Percentiles rank a stretch among this genome's conserved stretches.
These are phyloP conservation scores for Erpornis zantholeuca DNA, from an alignment of 2,113 vertebrate genomes.

Conservation along the genomic window DNA sequence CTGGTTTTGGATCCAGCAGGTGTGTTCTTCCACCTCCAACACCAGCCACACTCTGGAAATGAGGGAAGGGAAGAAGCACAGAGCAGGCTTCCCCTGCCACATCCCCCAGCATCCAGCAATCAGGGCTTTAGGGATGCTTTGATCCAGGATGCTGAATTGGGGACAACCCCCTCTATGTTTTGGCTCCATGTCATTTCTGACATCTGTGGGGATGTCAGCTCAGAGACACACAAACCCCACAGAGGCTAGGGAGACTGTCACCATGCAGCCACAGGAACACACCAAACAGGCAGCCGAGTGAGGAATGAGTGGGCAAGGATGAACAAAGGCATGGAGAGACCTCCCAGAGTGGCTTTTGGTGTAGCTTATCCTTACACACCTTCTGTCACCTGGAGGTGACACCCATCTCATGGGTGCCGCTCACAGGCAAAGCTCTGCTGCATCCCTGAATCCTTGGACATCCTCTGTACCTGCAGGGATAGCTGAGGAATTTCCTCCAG, in stretches of 20 bases:
- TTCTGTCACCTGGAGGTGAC: background rate
- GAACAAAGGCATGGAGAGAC: background rate
- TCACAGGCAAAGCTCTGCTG: background rate
- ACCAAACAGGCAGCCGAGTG: rapidly evolving
- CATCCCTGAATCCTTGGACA: background rate
- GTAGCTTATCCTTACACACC: rapidly evolving
- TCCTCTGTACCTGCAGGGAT: background rate
- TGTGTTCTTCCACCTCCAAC: background rate
- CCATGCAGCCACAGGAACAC: rapidly evolving
- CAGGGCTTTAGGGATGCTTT: background rate
- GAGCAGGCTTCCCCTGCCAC: background rate
- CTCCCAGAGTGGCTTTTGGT: background rate
- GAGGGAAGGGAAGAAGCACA: background rate
- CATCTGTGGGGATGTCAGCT: background rate
- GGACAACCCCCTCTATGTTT: background rate
- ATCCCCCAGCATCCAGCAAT: background rate
- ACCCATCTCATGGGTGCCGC: background rate
- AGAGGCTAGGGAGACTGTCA: background rate
- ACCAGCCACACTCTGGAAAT: background rate
- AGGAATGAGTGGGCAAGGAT: rapidly evolving
- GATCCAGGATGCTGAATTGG: background rate
- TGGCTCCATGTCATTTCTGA: background rate
- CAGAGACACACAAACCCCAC: rapidly evolving
- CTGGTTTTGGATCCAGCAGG: background rate
- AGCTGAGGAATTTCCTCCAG: background rate